Percentiles rank a stretch among this genome's conserved stretches.
These are phyloP conservation scores for Caenorhabditis sinica DNA, from an alignment of 2,888 invertebrate genomes.

Conservation along the genomic window DNA sequence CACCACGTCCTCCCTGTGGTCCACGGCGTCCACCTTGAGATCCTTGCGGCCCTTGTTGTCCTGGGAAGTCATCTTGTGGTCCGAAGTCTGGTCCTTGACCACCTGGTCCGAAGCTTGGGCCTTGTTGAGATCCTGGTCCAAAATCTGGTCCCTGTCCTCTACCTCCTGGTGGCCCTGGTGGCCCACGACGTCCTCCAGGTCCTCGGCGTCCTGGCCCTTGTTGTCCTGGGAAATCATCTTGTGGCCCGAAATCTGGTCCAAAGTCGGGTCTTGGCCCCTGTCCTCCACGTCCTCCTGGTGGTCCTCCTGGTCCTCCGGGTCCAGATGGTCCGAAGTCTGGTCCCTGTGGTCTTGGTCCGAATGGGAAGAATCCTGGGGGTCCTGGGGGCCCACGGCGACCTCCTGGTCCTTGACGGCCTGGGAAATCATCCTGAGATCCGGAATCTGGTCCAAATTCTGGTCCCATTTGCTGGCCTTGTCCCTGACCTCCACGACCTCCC, in stretches of 20 bases:
- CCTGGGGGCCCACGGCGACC: too few relatives aligned
- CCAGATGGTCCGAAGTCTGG: background rate
- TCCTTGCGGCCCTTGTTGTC: too few relatives aligned
- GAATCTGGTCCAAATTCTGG: slow-evolving; percentile 1
- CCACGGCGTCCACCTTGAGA: slow-evolving; percentile 5
- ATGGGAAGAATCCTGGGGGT: background rate
- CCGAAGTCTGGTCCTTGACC: slow-evolving; percentile 9
- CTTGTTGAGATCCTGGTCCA: slow-evolving; percentile 7
- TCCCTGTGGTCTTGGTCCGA: background rate
- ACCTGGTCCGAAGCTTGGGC: slow-evolving; percentile 19
- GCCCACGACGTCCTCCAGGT: too few relatives aligned
- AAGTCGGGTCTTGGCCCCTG: too few relatives aligned
- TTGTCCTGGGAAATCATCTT: slow-evolving; percentile 35
- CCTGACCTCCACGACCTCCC: too few relatives aligned
- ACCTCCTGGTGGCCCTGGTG: too few relatives aligned
- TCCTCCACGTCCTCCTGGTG: slow-evolving; percentile 29
- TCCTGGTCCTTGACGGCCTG: slow-evolving; percentile 16
- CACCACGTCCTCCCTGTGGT: slow-evolving; percentile 20
- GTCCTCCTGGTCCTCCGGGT: slow-evolving; percentile 16
- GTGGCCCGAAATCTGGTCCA: slow-evolving; percentile 25
- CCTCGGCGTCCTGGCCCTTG: slow-evolving; percentile 8
- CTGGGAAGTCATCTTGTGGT: slow-evolving; percentile 4
- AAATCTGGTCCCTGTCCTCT: too few relatives aligned
- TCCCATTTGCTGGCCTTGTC: too few relatives aligned
- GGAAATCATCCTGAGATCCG: slow-evolving; percentile 16